Base-by-base conservation (phyloP, 37 sponge, comb jelly and placozoan species). In the Aphrocallistes beatrix region DNA sequence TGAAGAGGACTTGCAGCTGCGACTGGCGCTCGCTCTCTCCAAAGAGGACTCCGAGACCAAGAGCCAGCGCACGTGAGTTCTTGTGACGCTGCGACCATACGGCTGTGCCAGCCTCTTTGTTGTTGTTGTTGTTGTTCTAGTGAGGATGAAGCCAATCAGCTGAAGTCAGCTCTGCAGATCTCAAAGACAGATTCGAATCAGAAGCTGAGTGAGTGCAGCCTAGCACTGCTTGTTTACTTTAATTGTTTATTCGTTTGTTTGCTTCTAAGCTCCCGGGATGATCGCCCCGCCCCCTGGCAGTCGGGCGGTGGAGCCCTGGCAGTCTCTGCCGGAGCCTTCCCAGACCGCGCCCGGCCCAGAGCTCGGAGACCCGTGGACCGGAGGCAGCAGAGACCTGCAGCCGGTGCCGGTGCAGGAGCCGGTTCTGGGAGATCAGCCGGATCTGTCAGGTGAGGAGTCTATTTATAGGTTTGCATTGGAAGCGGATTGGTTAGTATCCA, bases 1-100 rank as follows among this genome's bases (percentile, higher is more conserved):
- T 49, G 99, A 99, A 37, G 99, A 99, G 42, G 96, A 92, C 81
- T 39, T 99, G 84, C 99, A 99, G 87, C 86, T 99, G 37, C 88
- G 90, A 81, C 88, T 99, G 75, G 99, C 99, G 9, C 82, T 99
- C 17, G 90, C 91, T 69, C 91, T 99, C 60, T 94, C 94, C 37
- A 94, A 93, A 37, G 90, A 99, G 69, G 92, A 92, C 81, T 94
- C 96, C 0, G 94, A 99, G 1, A 86, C 92, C 39, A 91, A 92
- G 37, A 91, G 84, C 23, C 88, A 38, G 39, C 39, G 90, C 10
- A 89, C 87, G 90, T 90, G 45, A n/a, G 47, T 30, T 30, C n/a
- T n/a, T n/a, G n/a, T n/a, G n/a, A n/a, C n/a, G n/a, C n/a, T n/a
- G n/a, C n/a, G n/a, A n/a, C n/a, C n/a, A n/a, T n/a, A n/a, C n/a